Evolutionary conservation across 2,113 vertebrate genomes (phyloP).

Genomic region (Salvelinus sp.): DNA sequence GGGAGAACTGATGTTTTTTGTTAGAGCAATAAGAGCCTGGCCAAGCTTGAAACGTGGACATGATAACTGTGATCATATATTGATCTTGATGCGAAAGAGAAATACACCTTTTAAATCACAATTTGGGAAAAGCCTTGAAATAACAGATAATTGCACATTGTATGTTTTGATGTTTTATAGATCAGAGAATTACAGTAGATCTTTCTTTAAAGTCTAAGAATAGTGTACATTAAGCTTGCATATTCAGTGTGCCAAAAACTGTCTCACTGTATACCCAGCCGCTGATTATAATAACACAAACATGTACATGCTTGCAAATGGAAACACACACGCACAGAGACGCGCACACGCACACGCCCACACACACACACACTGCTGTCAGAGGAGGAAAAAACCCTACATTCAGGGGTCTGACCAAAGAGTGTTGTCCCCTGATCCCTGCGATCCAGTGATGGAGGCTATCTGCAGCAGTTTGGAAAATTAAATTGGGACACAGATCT

Average conservation of each 20-base stretch:
- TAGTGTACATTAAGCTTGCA: not conserved
- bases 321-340: not conserved
- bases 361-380: constrained; percentile 10
- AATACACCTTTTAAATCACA: constrained; percentile 12
- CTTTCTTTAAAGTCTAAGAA: not conserved
- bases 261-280: not conserved
- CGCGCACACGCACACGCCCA: constrained; percentile 2
- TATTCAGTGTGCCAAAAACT: not conserved
- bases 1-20: not conserved
- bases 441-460: not conserved
- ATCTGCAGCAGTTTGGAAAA: not conserved
- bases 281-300: not conserved
- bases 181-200: not conserved
- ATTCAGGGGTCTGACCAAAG: not conserved
- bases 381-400: constrained; percentile 1
- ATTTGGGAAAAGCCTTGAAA: constrained; percentile 49
- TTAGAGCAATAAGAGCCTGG: not conserved
- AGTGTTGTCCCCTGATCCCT: not conserved
- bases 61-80: constrained; percentile 33
- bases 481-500: constrained; percentile 13
- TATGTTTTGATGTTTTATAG: constrained; percentile 7
- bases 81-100: constrained; percentile 40
- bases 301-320: too few species aligned
- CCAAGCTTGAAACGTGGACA: constrained; percentile 26
- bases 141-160: constrained; percentile 53